Evolutionary conservation across 2,888 invertebrate genomes (phyloP).

Genomic region (Tenthredo livida): DNA sequence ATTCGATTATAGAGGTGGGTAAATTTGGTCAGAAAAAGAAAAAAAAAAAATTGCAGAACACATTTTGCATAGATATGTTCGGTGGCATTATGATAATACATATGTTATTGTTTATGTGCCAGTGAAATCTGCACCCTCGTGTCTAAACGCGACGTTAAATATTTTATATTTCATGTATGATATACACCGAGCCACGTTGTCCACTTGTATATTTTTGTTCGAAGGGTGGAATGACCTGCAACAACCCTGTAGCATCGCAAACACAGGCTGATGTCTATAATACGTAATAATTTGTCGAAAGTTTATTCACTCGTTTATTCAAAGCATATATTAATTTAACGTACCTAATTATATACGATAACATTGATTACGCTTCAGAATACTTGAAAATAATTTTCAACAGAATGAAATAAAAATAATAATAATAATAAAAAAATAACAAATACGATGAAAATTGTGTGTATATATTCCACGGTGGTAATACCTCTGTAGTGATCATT

Average conservation of each 20-base stretch:
- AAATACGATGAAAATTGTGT: neutral
- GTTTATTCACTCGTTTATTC: slow-evolving; percentile 17
- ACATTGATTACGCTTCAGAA: slow-evolving; percentile 37
- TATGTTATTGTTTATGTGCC: neutral
- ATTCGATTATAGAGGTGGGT: neutral
- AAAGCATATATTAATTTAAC: neutral
- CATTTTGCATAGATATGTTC: neutral
- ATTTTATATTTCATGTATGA: neutral
- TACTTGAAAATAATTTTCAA: neutral
- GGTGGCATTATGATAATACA: neutral
- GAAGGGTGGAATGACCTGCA: slow-evolving; percentile 6
- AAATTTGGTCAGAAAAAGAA: neutral
- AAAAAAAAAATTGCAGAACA: neutral
- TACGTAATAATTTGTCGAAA: neutral
- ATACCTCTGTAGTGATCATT: slow-evolving; percentile 53
- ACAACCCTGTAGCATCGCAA: neutral
- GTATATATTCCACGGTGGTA: slow-evolving; percentile 19
- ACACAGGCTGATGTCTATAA: neutral
- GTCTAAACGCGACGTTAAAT: slow-evolving; percentile 5
- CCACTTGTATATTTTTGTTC: neutral
- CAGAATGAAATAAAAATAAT: too few species aligned
- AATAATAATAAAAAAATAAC: neutral
- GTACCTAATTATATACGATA: neutral
- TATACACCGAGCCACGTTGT: neutral
- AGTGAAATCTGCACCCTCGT: neutral